Evolutionary conservation across 1,140 invertebrate species (phyloP), one percentile per base, ranked within the genome.

Genomic region (Drosophila mauritiana): DNA sequence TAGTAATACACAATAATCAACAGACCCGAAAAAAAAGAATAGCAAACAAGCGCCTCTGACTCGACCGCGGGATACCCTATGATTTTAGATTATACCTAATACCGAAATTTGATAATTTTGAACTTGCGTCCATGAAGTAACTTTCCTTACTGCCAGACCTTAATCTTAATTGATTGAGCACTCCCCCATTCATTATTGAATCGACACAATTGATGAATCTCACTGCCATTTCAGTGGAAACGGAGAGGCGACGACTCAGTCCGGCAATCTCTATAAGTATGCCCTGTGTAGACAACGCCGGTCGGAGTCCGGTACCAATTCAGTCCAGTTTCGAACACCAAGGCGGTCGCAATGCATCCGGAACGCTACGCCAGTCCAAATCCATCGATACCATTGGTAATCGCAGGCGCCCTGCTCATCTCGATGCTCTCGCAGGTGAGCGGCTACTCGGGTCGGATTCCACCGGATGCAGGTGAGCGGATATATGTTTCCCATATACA

Each of bases 1-100:
- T 78, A 83, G 75, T 76, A 86, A 88, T 86, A 86, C 82, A 86
- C 73, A 82, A 73, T 78, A 86, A 86, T 82, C 75, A 88, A 76
- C 57, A 61, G 51, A 40, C 43, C 52, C 68, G 20, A 45, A 58
- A 54, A 31, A 31, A 53, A 48, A 61, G 54, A 57, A 54, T 49
- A 12, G 22, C 22, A 57, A 31, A 36, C 27, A 25, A 27, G 0
- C 6, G 0, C 1, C 1, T 0, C 17, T 0, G 0, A 12, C 0
- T 31, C 15, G 76, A 58, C 42, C 25, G 12, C 3, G 0, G 4
- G 5, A 59, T 65, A 72, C 74, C 49, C 43, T 31, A 43, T 12
- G 17, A 43, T 37, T 37, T 37, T 13, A 5, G 12, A 37, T 37
- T 12, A 13, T 13, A 1, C 11, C 3, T 13, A 37, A 31, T 31